Conservation (phyloP, 2,888 invertebrate species). For the Alentia gelatinosa region DNA sequence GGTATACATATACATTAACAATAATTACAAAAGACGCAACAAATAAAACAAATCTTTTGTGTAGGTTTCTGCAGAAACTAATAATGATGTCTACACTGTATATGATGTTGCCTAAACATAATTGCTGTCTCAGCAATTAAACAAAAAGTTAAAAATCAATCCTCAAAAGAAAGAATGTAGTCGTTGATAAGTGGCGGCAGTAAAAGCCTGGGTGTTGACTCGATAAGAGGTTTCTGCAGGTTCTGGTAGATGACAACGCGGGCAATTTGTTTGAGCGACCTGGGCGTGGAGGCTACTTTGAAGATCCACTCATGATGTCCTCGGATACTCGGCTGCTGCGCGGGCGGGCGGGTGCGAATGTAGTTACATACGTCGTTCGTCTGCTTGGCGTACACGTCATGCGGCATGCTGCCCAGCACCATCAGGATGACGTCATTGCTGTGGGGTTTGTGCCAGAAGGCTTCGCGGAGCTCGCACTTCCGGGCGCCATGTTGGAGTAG, state of each 20-base stretch:
- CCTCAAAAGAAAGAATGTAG: constrained; percentile 3
- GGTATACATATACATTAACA: too few species aligned
- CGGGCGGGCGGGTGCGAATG: not conserved
- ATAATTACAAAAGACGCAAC: not conserved
- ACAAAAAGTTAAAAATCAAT: not conserved
- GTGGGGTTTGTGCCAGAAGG: constrained; percentile 22
- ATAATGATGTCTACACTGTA: too few species aligned
- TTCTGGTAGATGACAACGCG: not conserved
- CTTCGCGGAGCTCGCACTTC: not conserved
- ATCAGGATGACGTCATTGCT: not conserved
- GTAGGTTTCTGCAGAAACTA: too few species aligned
- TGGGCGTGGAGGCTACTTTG: not conserved
- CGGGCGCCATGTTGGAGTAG: not conserved
- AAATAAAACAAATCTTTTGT: not conserved
- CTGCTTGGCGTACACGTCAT: not conserved
- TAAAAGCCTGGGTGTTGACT: not conserved
- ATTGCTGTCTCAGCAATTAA: too few species aligned
- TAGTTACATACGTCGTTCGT: not conserved
- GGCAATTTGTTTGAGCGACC: not conserved
- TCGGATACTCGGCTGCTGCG: not conserved
- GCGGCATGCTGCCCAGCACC: not conserved
- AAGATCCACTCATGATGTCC: not conserved
- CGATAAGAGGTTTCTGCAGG: not conserved
- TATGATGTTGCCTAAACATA: too few species aligned
- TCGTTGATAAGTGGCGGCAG: not conserved